phyloP scores from a whole-genome alignment of 2,888 invertebrate genomes.

The Agrochola lychnidis region DNA sequence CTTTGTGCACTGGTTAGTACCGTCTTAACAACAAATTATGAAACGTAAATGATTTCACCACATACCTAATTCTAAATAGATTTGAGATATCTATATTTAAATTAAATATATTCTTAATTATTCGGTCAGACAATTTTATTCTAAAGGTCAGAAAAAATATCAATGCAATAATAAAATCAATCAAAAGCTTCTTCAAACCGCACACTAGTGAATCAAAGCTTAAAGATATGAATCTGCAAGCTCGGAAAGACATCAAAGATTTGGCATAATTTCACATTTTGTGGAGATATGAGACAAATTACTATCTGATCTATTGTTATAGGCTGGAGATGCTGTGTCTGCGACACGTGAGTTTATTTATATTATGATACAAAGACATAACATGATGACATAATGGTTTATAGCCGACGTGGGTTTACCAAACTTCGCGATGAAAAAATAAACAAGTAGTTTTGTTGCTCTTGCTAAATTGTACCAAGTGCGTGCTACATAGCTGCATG shows the following conservation, averaged over 20 bases:
- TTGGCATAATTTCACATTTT: constrained; percentile 58
- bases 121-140: background rate
- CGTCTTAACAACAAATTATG: background rate
- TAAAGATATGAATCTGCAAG: constrained; percentile 36
- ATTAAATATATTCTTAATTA: background rate
- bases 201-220: constrained; percentile 23
- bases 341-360: constrained; percentile 27
- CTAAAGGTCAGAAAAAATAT: background rate
- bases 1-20: constrained; percentile 28
- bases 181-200: constrained; percentile 18
- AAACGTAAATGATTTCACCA: background rate
- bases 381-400: background rate
- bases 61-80: background rate
- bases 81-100: background rate
- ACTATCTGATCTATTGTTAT: constrained; percentile 49
- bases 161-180: constrained; percentile 4
- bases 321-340: constrained; percentile 13
- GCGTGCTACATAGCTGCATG: constrained; percentile 6
- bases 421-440: constrained; percentile 1
- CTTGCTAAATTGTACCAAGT: constrained; percentile 29
- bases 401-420: constrained; percentile 1
- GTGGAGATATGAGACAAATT: constrained; percentile 1
- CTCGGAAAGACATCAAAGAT: constrained; percentile 48
- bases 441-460: constrained; percentile 18
- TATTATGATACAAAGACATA: constrained; percentile 5